Base-by-base conservation (phyloP, 1,140 invertebrate genomes). In the Sesamia nonagrioides region DNA sequence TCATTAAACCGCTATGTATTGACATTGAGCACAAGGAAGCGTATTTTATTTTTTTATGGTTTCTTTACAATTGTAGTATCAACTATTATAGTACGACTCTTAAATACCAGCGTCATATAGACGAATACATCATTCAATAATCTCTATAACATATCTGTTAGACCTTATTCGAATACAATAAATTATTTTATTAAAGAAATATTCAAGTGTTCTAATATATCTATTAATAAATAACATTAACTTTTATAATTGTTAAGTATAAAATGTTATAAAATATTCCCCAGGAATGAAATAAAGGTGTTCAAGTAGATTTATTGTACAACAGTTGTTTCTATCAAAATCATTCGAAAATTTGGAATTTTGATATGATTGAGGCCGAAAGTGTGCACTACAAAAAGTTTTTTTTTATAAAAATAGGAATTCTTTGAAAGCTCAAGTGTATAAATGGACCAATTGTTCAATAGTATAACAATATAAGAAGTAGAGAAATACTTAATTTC, bases 11-110 rank as follows among this genome's bases (percentile, higher is more conserved):
- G 92, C 90, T 89, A 86, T 86, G 79, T 91, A 92, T 89, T 88
- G 88, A 93, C 92, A 92, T 94, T 94, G 93, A 94, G 93, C 93
- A 94, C 91, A 85, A 89, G 88, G 82, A 94, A 94, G 93, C 93
- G 91, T 92, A 93, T 86, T 89, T 86, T 86, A 89, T 84, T n/a
- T n/a, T n/a, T n/a, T n/a, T n/a, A n/a, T n/a, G 81, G 84, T 82
- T 77, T 88, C 81, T 87, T 84, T 85, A 50, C 66, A 81, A 83
- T 84, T 83, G 61, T 79, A 81, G 77, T 84, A 85, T 80, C 80
- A 77, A 82, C 80, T 86, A 88, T 81, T n/a, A n/a, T n/a, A 58
- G 52, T 73, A 73, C 52, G 60, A 71, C 75, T 85, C 80, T 85
- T 66, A 80, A 52, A 84, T 91, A 93, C 93, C 93, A 94, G 93